Evolutionary conservation across 1,140 invertebrate species (phyloP), one percentile per base, ranked within the genome.

Genomic region (Orius laevigatus): DNA sequence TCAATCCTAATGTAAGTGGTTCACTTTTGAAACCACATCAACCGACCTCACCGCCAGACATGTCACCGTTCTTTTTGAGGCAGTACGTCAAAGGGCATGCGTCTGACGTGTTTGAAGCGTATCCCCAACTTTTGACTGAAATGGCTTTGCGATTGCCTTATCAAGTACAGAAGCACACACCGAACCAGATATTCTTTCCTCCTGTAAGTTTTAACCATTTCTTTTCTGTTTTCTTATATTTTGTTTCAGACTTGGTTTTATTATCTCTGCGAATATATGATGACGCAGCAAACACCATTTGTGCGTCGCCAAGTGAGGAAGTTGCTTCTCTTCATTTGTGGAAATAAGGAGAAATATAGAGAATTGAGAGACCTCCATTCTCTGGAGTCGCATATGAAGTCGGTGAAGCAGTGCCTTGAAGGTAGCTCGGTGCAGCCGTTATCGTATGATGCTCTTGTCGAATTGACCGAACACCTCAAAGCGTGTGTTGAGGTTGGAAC

Each of bases 221-320:
- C 18, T 40, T 41, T 49, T 9, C 39, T 32, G 2, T 48, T 16
- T 10, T 46, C 32, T 19, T 19, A 45, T 10, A 38, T 2, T 14
- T 6, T 15, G 10, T 48, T 57, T 45, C 64, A 70, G 56, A 68
- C 69, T 0, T 91, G 86, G 86, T 79, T 78, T 53, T 75, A 76
- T 42, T 74, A 78, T 55, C 71, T 98, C 1, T 95, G 92, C 63
- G 92, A 98, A 62, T 97, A 95, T 60, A 92, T 96, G 85, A 92
- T 96, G 83, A 84, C 85, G 10, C 75, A 81, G 60, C 75, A 89
- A 65, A 84, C 81, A 53, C 75, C 82, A 5, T 72, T 84, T 39
- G 72, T 83, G 1, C 65, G 79, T 46, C 66, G 82, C 48, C 84
- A 90, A 73, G 82, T 86, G 0, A 73, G 90, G 6, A 93, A 96